Base-by-base conservation (phyloP, 2,113 vertebrate genomes). In the Heteronetta atricapilla region DNA sequence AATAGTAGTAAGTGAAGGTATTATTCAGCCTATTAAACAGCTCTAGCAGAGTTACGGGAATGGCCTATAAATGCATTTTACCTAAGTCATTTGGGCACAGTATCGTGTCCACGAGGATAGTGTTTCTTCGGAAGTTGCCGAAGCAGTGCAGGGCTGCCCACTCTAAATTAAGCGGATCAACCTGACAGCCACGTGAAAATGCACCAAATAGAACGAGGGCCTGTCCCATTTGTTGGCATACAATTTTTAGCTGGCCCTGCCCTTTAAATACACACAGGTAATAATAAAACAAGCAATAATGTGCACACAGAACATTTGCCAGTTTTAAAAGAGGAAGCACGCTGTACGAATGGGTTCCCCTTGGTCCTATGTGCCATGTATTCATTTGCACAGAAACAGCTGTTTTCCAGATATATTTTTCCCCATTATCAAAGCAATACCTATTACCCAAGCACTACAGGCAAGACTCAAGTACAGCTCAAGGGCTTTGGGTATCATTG, bases 161-260 rank as follows among this genome's bases (percentile, higher is more conserved):
- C 31, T 86, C 95, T 92, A 93, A 96, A 96, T 83, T 80, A 85
- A 92, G 95, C 68, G 59, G 62, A 70, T 33, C 68, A 67, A 66
- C n/a, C 68, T 52, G 77, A 72, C 52, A 83, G 64, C 70, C 91
- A 88, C 69, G 55, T 68, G 66, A 92, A 90, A 92, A 73, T 2
- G 31, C 36, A 64, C 44, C 42, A 56, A 75, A 78, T 85, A 92
- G 68, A 95, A 93, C 87, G 6, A 50, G 50, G 28, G 2, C n/a
- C n/a, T 17, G 31, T 50, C 79, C 85, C 62, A 89, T 68, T 52
- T 56, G 34, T 66, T 38, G 11, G 67, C 2, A 3, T 12, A 62
- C 44, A 79, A 82, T 66, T 94, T 94, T 89, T 79, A 94, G 70
- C 63, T 56, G n/a, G 74, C 67, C 75, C 93, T 91, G 34, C 40